Evolutionary conservation across 2,888 invertebrate genomes (phyloP), one percentile per base, ranked within the genome.

Genomic region (Lithophane leautieri): DNA sequence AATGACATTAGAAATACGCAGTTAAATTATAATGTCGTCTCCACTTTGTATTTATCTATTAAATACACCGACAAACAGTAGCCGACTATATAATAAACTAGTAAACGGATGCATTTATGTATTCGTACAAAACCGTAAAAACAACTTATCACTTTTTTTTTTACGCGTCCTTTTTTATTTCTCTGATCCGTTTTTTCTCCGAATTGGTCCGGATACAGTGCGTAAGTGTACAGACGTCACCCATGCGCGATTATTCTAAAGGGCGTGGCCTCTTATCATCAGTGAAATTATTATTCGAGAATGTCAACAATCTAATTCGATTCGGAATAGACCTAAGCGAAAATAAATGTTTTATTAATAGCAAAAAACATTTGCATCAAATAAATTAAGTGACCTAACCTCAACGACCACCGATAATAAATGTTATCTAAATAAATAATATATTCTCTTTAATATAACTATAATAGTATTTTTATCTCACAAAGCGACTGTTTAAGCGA

Each of bases 341-440:
- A 7, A 60, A 44, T 52, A 58, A 40, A 47, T 47, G 22, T 19
- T 54, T 47, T 40, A 28, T 40, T 65, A 65, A 47, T 44, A 50
- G 4, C 34, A 34, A 56, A 8, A 62, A 12, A n/a, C 25, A 34
- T 65, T 79, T 34, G 19, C 7, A 14, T 54, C 8, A 28, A 70
- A 52, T 19, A 47, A n/a, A 79, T 73, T 19, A 65, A 16, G n/a
- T 81, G 65, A 62, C 62, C 63, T 78, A 56, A 65, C 47, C 74
- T 56, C 42, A 61, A 14, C n/a, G 25, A 42, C 58, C 28, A 50
- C 22, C 0, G 61, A 56, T 80, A 40, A 44, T 22, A 34, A 34
- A 42, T 47, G 34, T 63, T 58, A 78, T 52, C 63, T 34, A 42
- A 76, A 7, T 19, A 14, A 1, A 42, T 14, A 42, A 1, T n/a